Evolutionary conservation across 2,797 vertebrate genomes (phyloP).

Genomic region (Danionella dracula): DNA sequence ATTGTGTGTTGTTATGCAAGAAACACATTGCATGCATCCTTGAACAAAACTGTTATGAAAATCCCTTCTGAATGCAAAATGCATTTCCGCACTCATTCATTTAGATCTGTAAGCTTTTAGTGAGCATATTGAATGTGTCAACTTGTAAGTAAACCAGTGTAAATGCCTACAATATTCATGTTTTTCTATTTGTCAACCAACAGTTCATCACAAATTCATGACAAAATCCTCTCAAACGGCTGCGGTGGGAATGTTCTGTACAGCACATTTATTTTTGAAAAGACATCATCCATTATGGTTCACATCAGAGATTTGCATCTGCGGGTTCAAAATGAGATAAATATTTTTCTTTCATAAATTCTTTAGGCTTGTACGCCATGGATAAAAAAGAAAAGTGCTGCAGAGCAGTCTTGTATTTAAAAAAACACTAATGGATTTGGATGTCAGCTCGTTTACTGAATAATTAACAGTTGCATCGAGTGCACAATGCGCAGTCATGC

Average conservation of each 20-base stretch:
- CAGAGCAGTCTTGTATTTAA: constrained; percentile 52
- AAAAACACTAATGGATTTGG: constrained; percentile 73
- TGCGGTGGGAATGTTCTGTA: constrained; percentile 63
- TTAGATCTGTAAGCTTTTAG: constrained; percentile 70
- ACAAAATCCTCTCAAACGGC: constrained; percentile 65
- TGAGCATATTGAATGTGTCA: constrained; percentile 76
- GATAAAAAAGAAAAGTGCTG: constrained; percentile 54
- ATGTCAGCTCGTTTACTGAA: constrained; percentile 70
- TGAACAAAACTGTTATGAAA: constrained; percentile 59
- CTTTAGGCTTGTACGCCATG: constrained; percentile 61
- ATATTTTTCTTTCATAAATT: constrained; percentile 74
- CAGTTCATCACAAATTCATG: constrained; percentile 77
- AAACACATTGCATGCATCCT: constrained; percentile 20
- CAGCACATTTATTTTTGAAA: constrained; percentile 71
- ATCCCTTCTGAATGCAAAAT: constrained; percentile 51
- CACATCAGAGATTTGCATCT: constrained; percentile 68
- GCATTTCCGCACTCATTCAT: constrained; percentile 49
- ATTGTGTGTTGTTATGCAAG: constrained; percentile 30
- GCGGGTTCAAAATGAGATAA: constrained; percentile 61
- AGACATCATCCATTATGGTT: constrained; percentile 68
- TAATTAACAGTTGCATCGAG: constrained; percentile 68
- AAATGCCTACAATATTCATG: constrained; percentile 76
- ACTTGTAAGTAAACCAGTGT: constrained; percentile 68
- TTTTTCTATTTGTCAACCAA: constrained; percentile 78
- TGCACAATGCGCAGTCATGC: constrained; percentile 57